These are phyloP conservation scores for Anoura caudifer DNA, from an alignment of 2,113 vertebrate species.

Conservation along the genomic window DNA sequence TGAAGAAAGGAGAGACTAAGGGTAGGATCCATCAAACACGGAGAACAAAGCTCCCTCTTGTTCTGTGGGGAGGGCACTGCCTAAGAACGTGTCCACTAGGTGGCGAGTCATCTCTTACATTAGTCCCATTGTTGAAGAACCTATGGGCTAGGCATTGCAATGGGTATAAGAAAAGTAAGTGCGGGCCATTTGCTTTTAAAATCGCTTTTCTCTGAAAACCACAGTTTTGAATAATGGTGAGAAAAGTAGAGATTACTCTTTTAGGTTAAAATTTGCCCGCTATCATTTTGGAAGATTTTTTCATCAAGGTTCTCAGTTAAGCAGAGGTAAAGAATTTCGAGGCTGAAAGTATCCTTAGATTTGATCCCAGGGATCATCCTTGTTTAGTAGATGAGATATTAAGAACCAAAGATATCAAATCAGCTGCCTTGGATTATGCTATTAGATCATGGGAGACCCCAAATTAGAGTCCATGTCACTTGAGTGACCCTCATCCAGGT, in stretches of 20 bases:
- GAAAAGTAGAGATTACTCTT: neutral
- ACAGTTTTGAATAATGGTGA: neutral
- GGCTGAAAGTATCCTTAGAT: neutral
- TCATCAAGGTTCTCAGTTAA: neutral
- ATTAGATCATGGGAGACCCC: neutral
- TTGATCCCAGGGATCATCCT: neutral
- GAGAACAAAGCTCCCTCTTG: conserved; percentile 57
- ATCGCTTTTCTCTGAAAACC: neutral
- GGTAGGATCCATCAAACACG: neutral
- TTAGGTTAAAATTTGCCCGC: neutral
- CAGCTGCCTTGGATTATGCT: neutral
- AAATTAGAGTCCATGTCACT: neutral
- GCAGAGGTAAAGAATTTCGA: neutral
- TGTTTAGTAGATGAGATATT: neutral
- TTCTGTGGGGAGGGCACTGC: neutral
- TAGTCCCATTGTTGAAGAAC: neutral
- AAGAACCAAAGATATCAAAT: neutral
- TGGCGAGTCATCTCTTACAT: conserved; percentile 60
- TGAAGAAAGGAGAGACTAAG: neutral
- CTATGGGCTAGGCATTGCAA: neutral
- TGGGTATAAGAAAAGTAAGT: neutral
- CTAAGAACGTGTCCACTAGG: conserved; percentile 61
- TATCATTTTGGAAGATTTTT: neutral
- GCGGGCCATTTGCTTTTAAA: neutral
- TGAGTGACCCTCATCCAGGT: neutral